phyloP scores from a whole-genome alignment of 2,888 invertebrate genomes.

The Drosophila kanekoi region DNA sequence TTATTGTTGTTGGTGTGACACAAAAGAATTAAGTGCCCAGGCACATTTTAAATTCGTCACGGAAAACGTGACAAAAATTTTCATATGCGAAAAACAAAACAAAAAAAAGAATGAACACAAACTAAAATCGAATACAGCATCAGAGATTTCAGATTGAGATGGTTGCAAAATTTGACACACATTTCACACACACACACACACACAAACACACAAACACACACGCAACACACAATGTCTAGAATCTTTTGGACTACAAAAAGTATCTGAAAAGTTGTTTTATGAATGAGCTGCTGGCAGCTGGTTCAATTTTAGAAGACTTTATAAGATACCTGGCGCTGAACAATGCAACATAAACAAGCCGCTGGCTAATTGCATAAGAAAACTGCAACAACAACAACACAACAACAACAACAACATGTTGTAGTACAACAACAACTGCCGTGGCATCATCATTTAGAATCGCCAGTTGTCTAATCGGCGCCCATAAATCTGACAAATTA shows the following conservation, averaged over 20 bases:
- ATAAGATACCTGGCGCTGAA: constrained; percentile 35
- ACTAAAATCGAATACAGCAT: constrained; percentile 36
- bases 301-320: constrained; percentile 31
- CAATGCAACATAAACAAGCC: constrained; percentile 74
- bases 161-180: constrained; percentile 78
- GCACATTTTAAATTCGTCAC: constrained; percentile 80
- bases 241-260: constrained; percentile 43
- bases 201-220: constrained; percentile 42
- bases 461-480: constrained; percentile 64
- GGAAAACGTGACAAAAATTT: constrained; percentile 79
- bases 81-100: constrained; percentile 63
- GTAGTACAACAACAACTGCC: constrained; percentile 13
- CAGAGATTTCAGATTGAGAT: constrained; percentile 56
- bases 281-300: constrained; percentile 59
- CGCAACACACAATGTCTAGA: constrained; percentile 35
- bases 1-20: constrained; percentile 47
- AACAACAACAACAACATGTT: not conserved
- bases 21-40: constrained; percentile 78
- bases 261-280: constrained; percentile 52
- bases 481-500: constrained; percentile 75
- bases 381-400: constrained; percentile 15
- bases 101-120: constrained; percentile 20
- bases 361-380: constrained; percentile 71
- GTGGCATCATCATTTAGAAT: constrained; percentile 63
- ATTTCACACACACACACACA: constrained; percentile 70